These are phyloP conservation scores for Gymnocephalus cernua DNA, from an alignment of 2,113 vertebrate species.

Conservation along the genomic window DNA sequence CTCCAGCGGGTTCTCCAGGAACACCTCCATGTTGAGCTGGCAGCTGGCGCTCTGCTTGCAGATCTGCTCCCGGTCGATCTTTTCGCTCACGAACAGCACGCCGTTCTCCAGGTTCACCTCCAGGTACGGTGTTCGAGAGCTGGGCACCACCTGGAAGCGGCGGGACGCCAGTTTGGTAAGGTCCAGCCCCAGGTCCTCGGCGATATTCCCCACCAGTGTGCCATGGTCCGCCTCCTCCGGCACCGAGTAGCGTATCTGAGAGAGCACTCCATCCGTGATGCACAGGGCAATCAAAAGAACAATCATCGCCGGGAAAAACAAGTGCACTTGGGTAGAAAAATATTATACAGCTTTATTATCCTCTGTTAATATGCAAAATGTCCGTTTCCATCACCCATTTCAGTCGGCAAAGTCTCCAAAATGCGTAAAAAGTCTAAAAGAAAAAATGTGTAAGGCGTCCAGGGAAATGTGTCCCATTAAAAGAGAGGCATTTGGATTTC, in stretches of 20 bases:
- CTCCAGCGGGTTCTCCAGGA: constrained; percentile 96
- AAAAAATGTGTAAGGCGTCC: constrained; percentile 47
- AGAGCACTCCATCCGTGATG: constrained; percentile 88
- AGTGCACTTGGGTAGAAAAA: constrained; percentile 76
- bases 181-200: constrained; percentile 98
- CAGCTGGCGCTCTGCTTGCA: constrained; percentile 95
- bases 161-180: constrained; percentile 96
- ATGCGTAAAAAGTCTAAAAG: constrained; percentile 68
- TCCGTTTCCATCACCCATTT: constrained; percentile 67
- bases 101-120: constrained; percentile 97
- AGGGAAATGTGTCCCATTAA: constrained; percentile 36
- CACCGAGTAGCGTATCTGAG: constrained; percentile 97
- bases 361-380: constrained; percentile 49
- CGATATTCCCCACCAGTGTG: constrained; percentile 98
- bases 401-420: constrained; percentile 41
- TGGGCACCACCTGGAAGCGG: constrained; percentile 94
- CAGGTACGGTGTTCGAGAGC: constrained; percentile 93
- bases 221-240: constrained; percentile 97
- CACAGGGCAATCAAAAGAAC: constrained; percentile 89
- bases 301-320: constrained; percentile 89
- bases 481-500: constrained; percentile 46
- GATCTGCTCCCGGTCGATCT: constrained; percentile 96
- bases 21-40: constrained; percentile 96
- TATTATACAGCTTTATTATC: constrained; percentile 31
- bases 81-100: constrained; percentile 92